phyloP scores from a whole-genome alignment of 2,888 invertebrate genomes.

The Phymatocera aterrima region DNA sequence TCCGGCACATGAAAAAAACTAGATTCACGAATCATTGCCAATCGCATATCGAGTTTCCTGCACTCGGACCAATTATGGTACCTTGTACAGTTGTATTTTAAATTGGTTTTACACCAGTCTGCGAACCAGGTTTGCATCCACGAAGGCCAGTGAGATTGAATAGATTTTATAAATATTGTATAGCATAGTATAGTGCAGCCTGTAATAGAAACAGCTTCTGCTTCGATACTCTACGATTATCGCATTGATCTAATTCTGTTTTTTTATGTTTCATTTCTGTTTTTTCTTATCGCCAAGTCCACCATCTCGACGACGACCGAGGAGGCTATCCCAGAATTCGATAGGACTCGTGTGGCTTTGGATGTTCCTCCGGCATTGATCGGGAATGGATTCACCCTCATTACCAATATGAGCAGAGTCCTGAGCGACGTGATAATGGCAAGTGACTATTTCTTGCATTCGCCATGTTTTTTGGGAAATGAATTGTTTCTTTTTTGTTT shows the following conservation, averaged over 20 bases:
- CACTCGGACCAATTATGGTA: too few relatives aligned
- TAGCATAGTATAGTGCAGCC: too few relatives aligned
- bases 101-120: conserved; percentile 8
- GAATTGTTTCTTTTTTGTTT: conserved; percentile 17
- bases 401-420: conserved; percentile 82
- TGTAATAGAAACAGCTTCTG: neutral
- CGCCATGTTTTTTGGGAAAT: neutral
- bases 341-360: conserved; percentile 78
- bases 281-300: conserved; percentile 1
- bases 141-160: conserved; percentile 41
- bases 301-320: conserved; percentile 71
- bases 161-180: too few relatives aligned
- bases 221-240: neutral
- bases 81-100: neutral
- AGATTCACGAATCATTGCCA: neutral
- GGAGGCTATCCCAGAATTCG: conserved; percentile 76
- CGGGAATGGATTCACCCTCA: conserved; percentile 82
- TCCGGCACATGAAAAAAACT: neutral
- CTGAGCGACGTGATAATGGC: conserved; percentile 83
- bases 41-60: neutral
- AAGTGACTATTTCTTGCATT: conserved; percentile 61
- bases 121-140: conserved; percentile 29
- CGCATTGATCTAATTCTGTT: neutral
- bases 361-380: conserved; percentile 82
- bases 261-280: neutral